These are phyloP conservation scores for Polymixis flavicincta DNA, from an alignment of 2,888 invertebrate species.

Conservation along the genomic window DNA sequence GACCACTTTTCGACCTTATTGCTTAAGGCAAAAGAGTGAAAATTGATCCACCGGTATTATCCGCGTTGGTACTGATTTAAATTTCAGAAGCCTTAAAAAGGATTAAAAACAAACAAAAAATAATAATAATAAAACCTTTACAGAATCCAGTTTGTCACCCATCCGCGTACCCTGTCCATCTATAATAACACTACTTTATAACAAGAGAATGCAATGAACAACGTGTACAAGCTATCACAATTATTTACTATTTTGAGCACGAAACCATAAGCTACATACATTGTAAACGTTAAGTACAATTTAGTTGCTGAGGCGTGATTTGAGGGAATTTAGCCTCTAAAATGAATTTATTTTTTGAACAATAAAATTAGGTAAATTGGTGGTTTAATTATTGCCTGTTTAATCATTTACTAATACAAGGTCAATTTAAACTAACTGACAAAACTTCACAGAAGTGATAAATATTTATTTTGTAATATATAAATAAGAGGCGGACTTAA, in stretches of 20 bases:
- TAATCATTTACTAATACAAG: background rate
- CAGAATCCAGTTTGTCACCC: constrained; percentile 39
- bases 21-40: no score
- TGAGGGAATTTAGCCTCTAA: constrained; percentile 8
- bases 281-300: constrained; percentile 47
- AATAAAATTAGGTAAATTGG: background rate
- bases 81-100: background rate
- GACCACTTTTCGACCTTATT: no score
- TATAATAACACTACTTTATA: constrained; percentile 59
- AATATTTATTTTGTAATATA: no score
- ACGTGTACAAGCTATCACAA: constrained; percentile 69
- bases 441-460: background rate
- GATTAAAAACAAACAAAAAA: constrained; percentile 1
- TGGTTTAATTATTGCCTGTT: background rate
- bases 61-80: no score
- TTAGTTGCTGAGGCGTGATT: constrained; percentile 16
- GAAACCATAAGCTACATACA: constrained; percentile 44
- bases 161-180: constrained; percentile 62
- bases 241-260: constrained; percentile 71
- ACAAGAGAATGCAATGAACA: constrained; percentile 68
- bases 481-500: no score
- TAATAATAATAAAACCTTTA: background rate
- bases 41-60: no score
- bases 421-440: background rate
- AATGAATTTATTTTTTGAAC: background rate